Conservation (phyloP, 1,140 invertebrate species). For the Trachymyrmex cornetzi region DNA sequence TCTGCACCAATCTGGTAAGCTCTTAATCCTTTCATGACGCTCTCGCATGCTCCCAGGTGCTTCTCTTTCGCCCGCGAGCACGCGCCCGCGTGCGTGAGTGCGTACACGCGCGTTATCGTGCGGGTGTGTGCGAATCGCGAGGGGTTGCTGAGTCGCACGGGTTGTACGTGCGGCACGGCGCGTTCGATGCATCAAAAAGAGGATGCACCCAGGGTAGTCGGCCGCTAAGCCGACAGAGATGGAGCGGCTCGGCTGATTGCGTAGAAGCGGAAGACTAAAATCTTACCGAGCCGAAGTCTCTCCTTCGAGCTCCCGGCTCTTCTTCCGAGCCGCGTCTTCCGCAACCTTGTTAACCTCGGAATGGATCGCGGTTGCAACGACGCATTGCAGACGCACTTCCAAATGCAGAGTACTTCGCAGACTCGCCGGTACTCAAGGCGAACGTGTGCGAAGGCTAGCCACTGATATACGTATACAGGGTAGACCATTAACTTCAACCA, state of each 20-base stretch:
- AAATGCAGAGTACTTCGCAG: slow-evolving; percentile 33
- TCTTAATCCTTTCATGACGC: slow-evolving; percentile 66
- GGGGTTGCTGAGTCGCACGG: slow-evolving; percentile 36
- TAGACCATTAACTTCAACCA: slow-evolving; percentile 59
- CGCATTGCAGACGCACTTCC: background rate
- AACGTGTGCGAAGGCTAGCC: slow-evolving; percentile 60
- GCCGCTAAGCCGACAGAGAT: slow-evolving; percentile 77
- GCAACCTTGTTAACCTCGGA: slow-evolving; percentile 58
- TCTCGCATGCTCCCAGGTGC: slow-evolving; percentile 49
- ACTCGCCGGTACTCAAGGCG: slow-evolving; percentile 44
- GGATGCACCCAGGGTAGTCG: slow-evolving; percentile 69
- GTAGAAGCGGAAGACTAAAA: slow-evolving; percentile 69
- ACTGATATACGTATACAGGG: slow-evolving; percentile 55
- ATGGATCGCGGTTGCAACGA: slow-evolving; percentile 35
- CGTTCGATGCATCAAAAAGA: slow-evolving; percentile 70
- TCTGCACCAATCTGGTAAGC: slow-evolving; percentile 65
- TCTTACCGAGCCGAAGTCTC: background rate
- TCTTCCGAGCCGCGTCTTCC: slow-evolving; percentile 31
- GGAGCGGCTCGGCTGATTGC: slow-evolving; percentile 75
- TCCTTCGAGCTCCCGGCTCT: background rate
- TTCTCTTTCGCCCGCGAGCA: slow-evolving; percentile 40
- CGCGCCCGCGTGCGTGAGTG: slow-evolving; percentile 10
- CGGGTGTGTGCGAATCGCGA: slow-evolving; percentile 40
- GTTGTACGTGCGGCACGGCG: background rate
- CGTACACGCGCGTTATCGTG: background rate